phyloP scores from a whole-genome alignment of 2,888 invertebrate species.

The Machimus atricapillus region DNA sequence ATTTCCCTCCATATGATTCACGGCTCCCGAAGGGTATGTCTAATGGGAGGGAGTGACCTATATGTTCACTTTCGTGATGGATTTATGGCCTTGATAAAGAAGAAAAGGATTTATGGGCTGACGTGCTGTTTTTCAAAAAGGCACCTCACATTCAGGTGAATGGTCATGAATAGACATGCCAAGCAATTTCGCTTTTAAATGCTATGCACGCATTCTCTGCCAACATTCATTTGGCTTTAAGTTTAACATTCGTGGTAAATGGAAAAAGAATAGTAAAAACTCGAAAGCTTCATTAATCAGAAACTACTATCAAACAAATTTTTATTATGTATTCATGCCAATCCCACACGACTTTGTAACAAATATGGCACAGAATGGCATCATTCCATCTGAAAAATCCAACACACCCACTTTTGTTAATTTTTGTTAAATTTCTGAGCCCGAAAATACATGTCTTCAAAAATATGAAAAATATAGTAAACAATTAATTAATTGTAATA shows the following conservation, averaged over 20 bases:
- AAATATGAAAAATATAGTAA: too few species aligned
- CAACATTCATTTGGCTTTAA: not conserved
- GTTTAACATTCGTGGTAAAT: not conserved
- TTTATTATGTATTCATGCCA: not conserved
- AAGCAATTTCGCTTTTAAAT: not conserved
- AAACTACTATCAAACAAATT: not conserved
- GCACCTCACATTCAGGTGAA: not conserved
- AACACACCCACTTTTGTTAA: not conserved
- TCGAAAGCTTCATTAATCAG: not conserved
- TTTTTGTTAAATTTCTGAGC: too few species aligned
- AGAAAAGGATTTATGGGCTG: not conserved
- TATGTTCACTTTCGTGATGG: not conserved
- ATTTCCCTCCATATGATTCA: not conserved
- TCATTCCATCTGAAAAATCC: not conserved
- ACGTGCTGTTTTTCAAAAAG: not conserved
- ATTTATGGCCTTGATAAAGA: not conserved
- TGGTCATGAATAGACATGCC: not conserved
- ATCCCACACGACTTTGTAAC: not conserved
- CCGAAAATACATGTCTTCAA: too few species aligned
- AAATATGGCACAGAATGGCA: not conserved
- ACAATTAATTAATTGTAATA: too few species aligned
- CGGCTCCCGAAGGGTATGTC: not conserved
- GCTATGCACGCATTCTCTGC: not conserved
- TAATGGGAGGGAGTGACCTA: not conserved
- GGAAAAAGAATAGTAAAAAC: not conserved